Base-by-base conservation (phyloP, 2,113 vertebrate genomes). In the Pelusios castaneus region DNA sequence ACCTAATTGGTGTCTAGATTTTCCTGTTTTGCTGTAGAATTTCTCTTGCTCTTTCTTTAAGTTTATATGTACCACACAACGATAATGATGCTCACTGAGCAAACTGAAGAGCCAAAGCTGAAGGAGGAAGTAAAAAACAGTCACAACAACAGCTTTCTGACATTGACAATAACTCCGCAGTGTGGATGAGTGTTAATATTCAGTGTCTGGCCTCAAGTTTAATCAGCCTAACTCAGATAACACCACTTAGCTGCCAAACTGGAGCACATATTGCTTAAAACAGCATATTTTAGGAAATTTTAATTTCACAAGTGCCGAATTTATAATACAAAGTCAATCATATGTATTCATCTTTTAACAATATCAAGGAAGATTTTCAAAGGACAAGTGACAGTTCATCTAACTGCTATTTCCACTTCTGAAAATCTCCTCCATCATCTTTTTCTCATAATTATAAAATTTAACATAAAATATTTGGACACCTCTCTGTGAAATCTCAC, bases 51-150 rank as follows among this genome's bases (percentile, higher is more conserved):
- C 93, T 96, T 98, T 99, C 75, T 97, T 96, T 73, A 99, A 96
- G 95, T 99, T 96, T 31, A 99, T 97, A 56, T 86, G 98, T 16
- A 97, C 94, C 93, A 99, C 89, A 6, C 97, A 91, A 17, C 97
- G 98, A 86, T 98, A 99, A 56, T 97, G 98, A 87, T 98, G 95
- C 31, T 95, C 95, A 31, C 94, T 95, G 8, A 82, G 88, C 93
- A 99, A 96, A 95, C 98, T 99, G 97, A 99, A 99, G 91, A 98
- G 94, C 98, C 99, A 98, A 29, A 99, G 97, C 99, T 99, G 92
- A 70, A 98, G 97, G 58, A 90, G 67, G 89, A 95, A 89, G 31
- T 81, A 5, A 83, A 75, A 81, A 79, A 14, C 5, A 90, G 70
- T 54, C 83, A 29, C 34, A 80, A 47, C 29, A 83, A n/a, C 3